Evolutionary conservation across 1,140 invertebrate species (phyloP).

Genomic region (Diprion similis): DNA sequence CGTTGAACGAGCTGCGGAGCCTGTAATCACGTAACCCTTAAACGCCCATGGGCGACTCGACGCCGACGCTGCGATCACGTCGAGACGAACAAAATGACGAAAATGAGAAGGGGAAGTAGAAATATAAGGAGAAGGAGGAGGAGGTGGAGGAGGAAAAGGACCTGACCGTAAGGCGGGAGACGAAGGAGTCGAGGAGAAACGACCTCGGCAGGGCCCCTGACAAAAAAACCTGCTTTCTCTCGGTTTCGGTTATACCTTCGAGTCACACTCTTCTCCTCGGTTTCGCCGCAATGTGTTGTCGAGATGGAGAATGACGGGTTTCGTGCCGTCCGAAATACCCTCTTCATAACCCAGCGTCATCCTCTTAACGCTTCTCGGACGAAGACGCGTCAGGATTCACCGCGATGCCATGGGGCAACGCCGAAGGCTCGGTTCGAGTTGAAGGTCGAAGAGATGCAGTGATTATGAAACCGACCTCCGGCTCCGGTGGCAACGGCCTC

Average conservation of each 20-base stretch:
- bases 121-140: neutral
- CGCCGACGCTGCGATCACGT: neutral
- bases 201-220: neutral
- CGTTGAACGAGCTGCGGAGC: neutral
- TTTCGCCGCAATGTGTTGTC: too few species aligned
- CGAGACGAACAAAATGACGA: neutral
- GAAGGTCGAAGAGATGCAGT: neutral
- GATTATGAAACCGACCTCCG: conserved; percentile 1
- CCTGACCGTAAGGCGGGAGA: neutral
- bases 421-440: neutral
- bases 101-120: neutral
- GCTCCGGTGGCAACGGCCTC: neutral
- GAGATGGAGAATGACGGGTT: too few species aligned
- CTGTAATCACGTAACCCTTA: neutral
- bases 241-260: neutral
- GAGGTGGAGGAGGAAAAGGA: neutral
- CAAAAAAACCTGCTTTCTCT: neutral
- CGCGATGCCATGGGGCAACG: neutral
- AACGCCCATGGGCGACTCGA: neutral
- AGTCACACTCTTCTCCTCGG: neutral
- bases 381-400: neutral
- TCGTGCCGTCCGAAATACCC: too few species aligned
- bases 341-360: too few species aligned
- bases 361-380: neutral
- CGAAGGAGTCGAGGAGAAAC: neutral